Evolutionary conservation across 1,140 invertebrate genomes (phyloP).

Genomic region (Polypedilum pembai): DNA sequence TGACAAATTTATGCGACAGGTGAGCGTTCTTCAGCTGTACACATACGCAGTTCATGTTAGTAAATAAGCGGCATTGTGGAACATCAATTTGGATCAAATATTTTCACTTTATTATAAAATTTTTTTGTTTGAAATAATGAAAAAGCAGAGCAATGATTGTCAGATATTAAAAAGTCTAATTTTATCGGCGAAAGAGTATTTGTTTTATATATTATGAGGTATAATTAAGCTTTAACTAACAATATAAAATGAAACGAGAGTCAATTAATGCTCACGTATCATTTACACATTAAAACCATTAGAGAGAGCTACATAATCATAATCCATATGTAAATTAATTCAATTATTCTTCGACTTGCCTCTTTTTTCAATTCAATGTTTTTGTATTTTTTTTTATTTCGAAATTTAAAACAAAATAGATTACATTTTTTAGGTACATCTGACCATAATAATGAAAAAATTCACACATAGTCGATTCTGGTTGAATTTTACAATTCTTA

Average conservation of each 20-base stretch:
- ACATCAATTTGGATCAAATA: not conserved
- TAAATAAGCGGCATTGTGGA: not conserved
- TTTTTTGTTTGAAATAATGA: not conserved
- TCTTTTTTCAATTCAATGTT: too few relatives aligned
- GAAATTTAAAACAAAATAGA: too few relatives aligned
- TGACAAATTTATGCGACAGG: slow-evolving; percentile 3
- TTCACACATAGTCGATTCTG: too few relatives aligned
- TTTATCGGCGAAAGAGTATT: not conserved
- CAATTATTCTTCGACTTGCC: not conserved
- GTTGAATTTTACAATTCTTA: too few relatives aligned
- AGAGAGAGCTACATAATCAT: slow-evolving; percentile 4
- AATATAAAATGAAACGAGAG: not conserved
- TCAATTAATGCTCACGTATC: slow-evolving; percentile 27
- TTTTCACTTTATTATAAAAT: not conserved
- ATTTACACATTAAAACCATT: slow-evolving; percentile 27
- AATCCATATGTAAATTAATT: slow-evolving; percentile 26
- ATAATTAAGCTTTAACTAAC: too few relatives aligned
- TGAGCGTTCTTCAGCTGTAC: not conserved
- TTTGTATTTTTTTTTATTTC: too few relatives aligned
- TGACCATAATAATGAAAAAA: too few relatives aligned
- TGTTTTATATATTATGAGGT: too few relatives aligned
- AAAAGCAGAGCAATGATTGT: slow-evolving; percentile 6
- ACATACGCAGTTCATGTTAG: not conserved
- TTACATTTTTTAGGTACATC: too few relatives aligned
- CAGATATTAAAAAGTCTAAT: slow-evolving; percentile 14